Base-by-base conservation (phyloP, 1,140 invertebrate genomes). In the Dolichoris vasculosae region DNA sequence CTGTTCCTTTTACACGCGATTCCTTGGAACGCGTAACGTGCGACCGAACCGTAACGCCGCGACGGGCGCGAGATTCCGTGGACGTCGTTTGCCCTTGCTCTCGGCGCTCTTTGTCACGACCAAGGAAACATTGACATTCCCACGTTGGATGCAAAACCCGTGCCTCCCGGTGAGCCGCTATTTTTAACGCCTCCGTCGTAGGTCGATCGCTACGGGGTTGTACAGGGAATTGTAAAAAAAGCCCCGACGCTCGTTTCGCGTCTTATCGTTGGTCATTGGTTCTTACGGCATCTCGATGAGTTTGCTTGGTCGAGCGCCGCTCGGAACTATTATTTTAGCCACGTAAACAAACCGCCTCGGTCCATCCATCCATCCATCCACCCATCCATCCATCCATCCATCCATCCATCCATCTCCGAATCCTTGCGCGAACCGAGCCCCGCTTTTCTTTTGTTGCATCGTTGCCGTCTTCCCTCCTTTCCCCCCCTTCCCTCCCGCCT, bases 261-360 rank as follows among this genome's bases (percentile, higher is more conserved):
- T 4, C 35, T 40, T 71, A 35, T 23, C 35, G 11, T 0, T 73
- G 15, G 43, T 43, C 3, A 40, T 40, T 63, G 11, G 75, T 71
- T 85, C 46, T 59, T 15, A 55, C 55, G 77, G 82, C 77, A 69
- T 67, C 86, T 86, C 82, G 85, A 86, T 71, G 38, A 82, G 17
- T 48, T 69, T 75, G 23, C 40, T 80, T 81, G 67, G 86, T 80
- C 86, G 81, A 79, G 86, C 55, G 77, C 82, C 46, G n/a, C 63
- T 59, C 63, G n/a, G 32, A 63, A 85, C 84, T 85, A 35, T 32
- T 55, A n/a, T 78, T 43, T 48, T 63, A 63, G 83, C 67, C 77
- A 80, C 63, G 64, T 73, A 59, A 85, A 81, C 78, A 64, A 81
- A 81, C 11, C 32, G 69, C 30, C 32, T 78, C n/a, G n/a, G n/a